A percentile compares a stretch with the other conserved stretches of the same genome.
Conservation (phyloP, 1,140 invertebrate genomes). For the Atopsyche davidsoni region DNA sequence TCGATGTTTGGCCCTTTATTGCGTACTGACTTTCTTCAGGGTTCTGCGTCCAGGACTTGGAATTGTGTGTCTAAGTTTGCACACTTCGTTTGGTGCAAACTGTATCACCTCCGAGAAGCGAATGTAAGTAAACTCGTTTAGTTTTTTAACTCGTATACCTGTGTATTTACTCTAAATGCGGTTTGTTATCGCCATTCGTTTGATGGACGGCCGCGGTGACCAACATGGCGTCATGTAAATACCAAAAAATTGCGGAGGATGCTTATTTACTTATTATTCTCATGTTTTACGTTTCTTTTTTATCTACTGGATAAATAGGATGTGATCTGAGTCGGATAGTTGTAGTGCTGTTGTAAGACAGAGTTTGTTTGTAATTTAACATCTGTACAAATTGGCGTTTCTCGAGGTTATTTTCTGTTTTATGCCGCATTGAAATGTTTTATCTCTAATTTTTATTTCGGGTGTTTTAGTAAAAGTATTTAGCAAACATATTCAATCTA, state of each 20-base stretch:
- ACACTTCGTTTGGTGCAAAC: conserved; percentile 51
- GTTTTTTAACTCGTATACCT: conserved; percentile 9
- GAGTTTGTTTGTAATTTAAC: too few species aligned
- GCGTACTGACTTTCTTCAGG: conserved; percentile 53
- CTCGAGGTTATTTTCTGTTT: too few species aligned
- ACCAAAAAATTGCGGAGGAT: conserved; percentile 10
- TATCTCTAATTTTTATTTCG: too few species aligned
- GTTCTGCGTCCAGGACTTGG: conserved; percentile 56
- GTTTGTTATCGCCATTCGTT: not conserved
- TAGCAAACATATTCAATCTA: too few species aligned
- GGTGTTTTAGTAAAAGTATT: too few species aligned
- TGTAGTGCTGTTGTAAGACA: too few species aligned
- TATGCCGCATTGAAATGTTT: too few species aligned
- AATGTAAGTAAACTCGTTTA: conserved; percentile 46
- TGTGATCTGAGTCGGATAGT: too few species aligned
- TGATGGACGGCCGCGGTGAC: conserved; percentile 36
- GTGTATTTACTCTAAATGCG: conserved; percentile 8
- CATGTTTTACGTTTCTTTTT: too few species aligned
- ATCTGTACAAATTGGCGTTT: too few species aligned
- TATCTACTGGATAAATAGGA: too few species aligned
- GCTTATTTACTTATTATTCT: too few species aligned
- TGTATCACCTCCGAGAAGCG: conserved; percentile 48
- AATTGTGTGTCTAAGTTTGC: conserved; percentile 53
- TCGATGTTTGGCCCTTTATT: conserved; percentile 57
- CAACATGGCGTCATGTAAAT: conserved; percentile 45